Evolutionary conservation across 2,113 vertebrate species (phyloP), one percentile per base, ranked within the genome.

Genomic region (Thryonomys swinderianus): DNA sequence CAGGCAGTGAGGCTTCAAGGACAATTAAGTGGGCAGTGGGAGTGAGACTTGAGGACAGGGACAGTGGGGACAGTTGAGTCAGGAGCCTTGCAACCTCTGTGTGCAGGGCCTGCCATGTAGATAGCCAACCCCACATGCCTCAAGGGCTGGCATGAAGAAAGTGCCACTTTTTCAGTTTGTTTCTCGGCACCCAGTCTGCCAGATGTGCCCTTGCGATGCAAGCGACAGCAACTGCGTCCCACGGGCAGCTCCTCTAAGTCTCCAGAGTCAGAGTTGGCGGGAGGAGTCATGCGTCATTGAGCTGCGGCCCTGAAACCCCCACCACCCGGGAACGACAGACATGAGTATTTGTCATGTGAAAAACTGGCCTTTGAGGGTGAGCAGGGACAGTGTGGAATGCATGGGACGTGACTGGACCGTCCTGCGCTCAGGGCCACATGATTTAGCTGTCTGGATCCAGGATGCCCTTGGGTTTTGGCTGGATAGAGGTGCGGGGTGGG

Each of bases 331-430:
- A 91, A 78, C 0, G 83, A 78, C 0, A 86, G 93, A 93, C 71
- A 80, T 34, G 78, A 40, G 37, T 74, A 95, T 95, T 88, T 80
- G 85, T 61, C 91, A 59, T 91, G 45, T 86, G 85, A 96, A 94
- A 87, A 91, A 79, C 91, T 95, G 95, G 83, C 48, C 48, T 51
- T 51, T 10, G 48, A 51, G 48, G 48, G 48, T 51, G 10, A n/a
- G 10, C 48, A 51, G 48, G 10, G 48, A 10, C 48, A n/a, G n/a
- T n/a, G n/a, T n/a, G n/a, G n/a, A n/a, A n/a, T n/a, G n/a, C n/a
- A n/a, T n/a, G n/a, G n/a, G n/a, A n/a, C n/a, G n/a, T n/a, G n/a
- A n/a, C n/a, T n/a, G n/a, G n/a, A n/a, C n/a, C n/a, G n/a, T n/a
- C n/a, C n/a, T n/a, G n/a, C n/a, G n/a, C n/a, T n/a, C n/a, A n/a